These are phyloP conservation scores for Hymenochirus boettgeri DNA, from an alignment of 2,113 vertebrate species.

Conservation along the genomic window DNA sequence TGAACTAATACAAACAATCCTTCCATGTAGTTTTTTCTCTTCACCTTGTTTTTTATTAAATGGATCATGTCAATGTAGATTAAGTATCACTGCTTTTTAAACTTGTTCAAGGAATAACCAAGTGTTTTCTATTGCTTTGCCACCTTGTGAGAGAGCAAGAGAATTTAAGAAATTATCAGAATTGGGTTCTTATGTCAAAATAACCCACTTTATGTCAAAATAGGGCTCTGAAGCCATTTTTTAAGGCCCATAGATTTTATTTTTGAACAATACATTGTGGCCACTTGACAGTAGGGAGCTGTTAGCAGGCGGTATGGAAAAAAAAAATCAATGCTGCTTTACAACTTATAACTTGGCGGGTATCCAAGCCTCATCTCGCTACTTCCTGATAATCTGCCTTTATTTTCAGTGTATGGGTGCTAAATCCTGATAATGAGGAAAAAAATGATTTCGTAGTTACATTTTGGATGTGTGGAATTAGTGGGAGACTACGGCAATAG, in stretches of 20 bases:
- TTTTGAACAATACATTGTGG: conserved; percentile 57
- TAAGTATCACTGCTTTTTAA: no score
- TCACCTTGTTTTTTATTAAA: no score
- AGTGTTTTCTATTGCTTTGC: not conserved
- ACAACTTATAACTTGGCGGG: conserved; percentile 67
- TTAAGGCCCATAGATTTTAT: conserved; percentile 71
- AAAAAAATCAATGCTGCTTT: conserved; percentile 73
- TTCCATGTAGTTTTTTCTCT: no score
- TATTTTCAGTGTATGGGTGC: conserved; percentile 46
- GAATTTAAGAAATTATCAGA: not conserved
- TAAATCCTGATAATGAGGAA: no score
- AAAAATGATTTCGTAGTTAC: no score
- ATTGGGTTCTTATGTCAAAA: not conserved
- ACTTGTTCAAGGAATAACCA: no score
- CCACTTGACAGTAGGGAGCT: conserved; percentile 61
- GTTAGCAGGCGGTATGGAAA: conserved; percentile 64
- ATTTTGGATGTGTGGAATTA: no score
- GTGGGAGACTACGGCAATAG: no score
- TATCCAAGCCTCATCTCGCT: conserved; percentile 59
- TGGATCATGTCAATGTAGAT: no score
- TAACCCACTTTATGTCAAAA: not conserved
- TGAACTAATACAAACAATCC: no score
- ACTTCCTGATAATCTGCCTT: conserved; percentile 46
- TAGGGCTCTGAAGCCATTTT: conserved; percentile 54
- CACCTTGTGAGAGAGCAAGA: not conserved